Conservation (phyloP, 37 sponge, comb jelly and placozoan genomes). For the Ephydatia muelleri region DNA sequence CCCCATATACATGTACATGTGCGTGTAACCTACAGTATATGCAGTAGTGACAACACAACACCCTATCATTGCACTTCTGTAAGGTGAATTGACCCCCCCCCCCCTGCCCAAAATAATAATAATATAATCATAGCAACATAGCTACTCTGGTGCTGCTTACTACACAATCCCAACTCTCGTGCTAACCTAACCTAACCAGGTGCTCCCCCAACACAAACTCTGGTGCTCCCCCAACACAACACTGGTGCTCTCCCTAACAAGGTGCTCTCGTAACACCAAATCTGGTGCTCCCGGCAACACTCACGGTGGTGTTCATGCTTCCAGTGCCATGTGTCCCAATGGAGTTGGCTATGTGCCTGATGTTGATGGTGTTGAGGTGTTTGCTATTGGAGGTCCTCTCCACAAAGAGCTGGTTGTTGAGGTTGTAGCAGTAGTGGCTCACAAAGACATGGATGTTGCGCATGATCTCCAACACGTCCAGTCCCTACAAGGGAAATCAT, state of each 20-base stretch:
- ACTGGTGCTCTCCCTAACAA: neutral
- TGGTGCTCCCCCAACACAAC: too few species aligned
- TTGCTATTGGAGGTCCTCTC: slow-evolving; percentile 86
- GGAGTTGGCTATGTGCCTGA: slow-evolving; percentile 96
- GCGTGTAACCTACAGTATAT: too few species aligned
- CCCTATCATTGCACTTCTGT: too few species aligned
- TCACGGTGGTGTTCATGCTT: slow-evolving; percentile 94
- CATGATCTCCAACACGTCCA: slow-evolving; percentile 98
- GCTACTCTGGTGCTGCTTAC: neutral
- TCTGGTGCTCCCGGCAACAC: neutral
- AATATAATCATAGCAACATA: neutral
- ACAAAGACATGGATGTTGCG: slow-evolving; percentile 97
- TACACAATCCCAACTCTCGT: neutral
- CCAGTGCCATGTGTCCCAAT: slow-evolving; percentile 97
- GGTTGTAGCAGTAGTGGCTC: slow-evolving; percentile 86
- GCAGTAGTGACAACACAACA: too few species aligned
- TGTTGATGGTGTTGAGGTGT: slow-evolving; percentile 96
- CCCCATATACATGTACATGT: neutral
- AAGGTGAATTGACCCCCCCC: neutral
- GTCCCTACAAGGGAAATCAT: slow-evolving; percentile 51
- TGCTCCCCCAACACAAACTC: neutral
- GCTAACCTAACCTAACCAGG: neutral
- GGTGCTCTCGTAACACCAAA: neutral
- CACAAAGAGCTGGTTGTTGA: slow-evolving; percentile 99
- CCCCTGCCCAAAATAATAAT: neutral